Conservation (phyloP, 2,797 vertebrate genomes). For the Nannoperca obscura region DNA sequence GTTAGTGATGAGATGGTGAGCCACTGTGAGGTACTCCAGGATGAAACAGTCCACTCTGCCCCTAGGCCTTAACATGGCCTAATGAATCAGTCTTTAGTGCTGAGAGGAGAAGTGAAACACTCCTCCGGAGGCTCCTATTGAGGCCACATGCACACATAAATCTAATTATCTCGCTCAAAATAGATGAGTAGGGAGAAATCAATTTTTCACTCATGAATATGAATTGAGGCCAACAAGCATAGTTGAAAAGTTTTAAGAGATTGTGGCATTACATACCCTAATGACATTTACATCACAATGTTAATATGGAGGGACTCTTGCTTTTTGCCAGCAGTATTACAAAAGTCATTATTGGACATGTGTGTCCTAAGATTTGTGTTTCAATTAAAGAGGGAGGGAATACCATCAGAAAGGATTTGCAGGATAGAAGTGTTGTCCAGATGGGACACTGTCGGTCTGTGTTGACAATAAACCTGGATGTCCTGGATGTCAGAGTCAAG, state of each 20-base stretch:
- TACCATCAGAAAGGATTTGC: conserved; percentile 3
- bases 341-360: conserved; percentile 24
- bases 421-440: conserved; percentile 10
- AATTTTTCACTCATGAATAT: conserved; percentile 84
- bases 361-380: conserved; percentile 22
- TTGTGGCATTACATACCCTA: conserved; percentile 21
- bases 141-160: conserved; percentile 80
- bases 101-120: conserved; percentile 82
- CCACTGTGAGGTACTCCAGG: conserved; percentile 70
- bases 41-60: conserved; percentile 70
- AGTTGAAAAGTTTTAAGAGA: conserved; percentile 69
- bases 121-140: conserved; percentile 81
- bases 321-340: conserved; percentile 6
- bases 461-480: background rate
- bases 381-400: conserved; percentile 22
- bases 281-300: conserved; percentile 27
- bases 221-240: conserved; percentile 71
- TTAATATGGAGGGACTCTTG: conserved; percentile 3
- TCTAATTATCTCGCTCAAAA: conserved; percentile 85
- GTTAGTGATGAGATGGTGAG: conserved; percentile 69
- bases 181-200: conserved; percentile 81
- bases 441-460: conserved; percentile 17
- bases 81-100: conserved; percentile 85
- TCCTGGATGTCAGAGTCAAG: background rate
- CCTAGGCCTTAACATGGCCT: conserved; percentile 71